phyloP scores from a whole-genome alignment of 2,888 invertebrate genomes.

The Pogonocherus hispidulus region DNA sequence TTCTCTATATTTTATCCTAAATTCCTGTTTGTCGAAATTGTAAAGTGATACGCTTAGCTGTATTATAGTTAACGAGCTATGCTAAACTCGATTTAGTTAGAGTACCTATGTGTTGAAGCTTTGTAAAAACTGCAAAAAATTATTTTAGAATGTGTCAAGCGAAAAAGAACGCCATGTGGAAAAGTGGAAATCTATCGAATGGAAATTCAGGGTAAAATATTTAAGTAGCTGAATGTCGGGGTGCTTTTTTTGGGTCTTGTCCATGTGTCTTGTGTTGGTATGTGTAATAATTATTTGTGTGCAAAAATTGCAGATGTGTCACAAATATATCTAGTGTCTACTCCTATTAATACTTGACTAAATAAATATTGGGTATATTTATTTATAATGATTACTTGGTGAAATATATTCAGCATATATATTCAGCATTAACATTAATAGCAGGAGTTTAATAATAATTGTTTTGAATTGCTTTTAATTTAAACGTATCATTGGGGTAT shows the following conservation, averaged over 20 bases:
- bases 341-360: no score
- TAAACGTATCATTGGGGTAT: no score
- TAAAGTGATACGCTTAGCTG: background rate
- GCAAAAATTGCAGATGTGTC: background rate
- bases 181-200: conserved; percentile 75
- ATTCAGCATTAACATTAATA: no score
- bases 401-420: no score
- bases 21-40: background rate
- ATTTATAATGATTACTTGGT: no score
- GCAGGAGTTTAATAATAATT: no score
- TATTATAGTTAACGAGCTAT: background rate
- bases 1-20: conserved; percentile 24
- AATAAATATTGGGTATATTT: no score
- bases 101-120: background rate
- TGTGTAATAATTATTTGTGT: conserved; percentile 14
- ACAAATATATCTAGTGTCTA: background rate
- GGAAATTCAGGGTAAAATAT: conserved; percentile 78
- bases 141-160: conserved; percentile 70
- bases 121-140: conserved; percentile 21
- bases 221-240: conserved; percentile 52
- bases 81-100: conserved; percentile 5
- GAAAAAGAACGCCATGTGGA: conserved; percentile 71
- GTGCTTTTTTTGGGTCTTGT: conserved; percentile 47
- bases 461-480: no score
- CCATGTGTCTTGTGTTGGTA: conserved; percentile 26